Conservation (phyloP, 2,797 vertebrate genomes). For the Oreochromis mossambicus region DNA sequence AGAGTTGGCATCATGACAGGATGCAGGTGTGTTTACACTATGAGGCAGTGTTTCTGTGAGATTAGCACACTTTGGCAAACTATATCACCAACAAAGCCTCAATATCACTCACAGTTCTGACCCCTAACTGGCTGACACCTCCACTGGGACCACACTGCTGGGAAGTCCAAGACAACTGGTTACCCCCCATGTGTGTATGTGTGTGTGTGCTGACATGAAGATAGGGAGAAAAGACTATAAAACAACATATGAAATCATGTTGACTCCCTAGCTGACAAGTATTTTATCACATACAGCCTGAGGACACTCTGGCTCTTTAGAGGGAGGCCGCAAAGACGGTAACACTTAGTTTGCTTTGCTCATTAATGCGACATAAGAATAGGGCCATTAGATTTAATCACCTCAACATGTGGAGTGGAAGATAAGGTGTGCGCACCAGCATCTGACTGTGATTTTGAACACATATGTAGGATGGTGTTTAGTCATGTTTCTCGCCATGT, state of each 20-base stretch:
- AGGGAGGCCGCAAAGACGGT: background rate
- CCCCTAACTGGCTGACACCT: constrained; percentile 16
- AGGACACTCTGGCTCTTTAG: background rate
- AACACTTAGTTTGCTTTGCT: constrained; percentile 26
- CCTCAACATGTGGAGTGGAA: background rate
- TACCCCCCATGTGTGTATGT: background rate
- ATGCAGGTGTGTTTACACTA: constrained; percentile 65
- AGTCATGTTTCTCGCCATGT: background rate
- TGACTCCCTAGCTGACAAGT: constrained; percentile 17
- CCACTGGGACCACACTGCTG: constrained; percentile 15
- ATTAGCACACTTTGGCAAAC: constrained; percentile 23
- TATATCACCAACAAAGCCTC: constrained; percentile 13
- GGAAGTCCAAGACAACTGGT: constrained; percentile 17
- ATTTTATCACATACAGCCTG: constrained; percentile 36
- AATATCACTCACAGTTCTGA: constrained; percentile 11
- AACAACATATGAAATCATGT: constrained; percentile 59
- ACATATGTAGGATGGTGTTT: background rate
- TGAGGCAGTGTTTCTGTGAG: constrained; percentile 20
- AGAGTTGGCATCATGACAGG: constrained; percentile 24
- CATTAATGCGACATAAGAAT: constrained; percentile 15
- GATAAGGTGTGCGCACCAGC: background rate
- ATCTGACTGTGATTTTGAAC: constrained; percentile 13
- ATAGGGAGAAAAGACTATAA: constrained; percentile 5
- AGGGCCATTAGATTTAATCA: constrained; percentile 8
- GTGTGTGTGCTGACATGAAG: background rate